Percentiles rank a stretch among this genome's conserved stretches.
These are phyloP conservation scores for Vipera ursinii DNA, from an alignment of 2,797 vertebrate species.

Conservation along the genomic window DNA sequence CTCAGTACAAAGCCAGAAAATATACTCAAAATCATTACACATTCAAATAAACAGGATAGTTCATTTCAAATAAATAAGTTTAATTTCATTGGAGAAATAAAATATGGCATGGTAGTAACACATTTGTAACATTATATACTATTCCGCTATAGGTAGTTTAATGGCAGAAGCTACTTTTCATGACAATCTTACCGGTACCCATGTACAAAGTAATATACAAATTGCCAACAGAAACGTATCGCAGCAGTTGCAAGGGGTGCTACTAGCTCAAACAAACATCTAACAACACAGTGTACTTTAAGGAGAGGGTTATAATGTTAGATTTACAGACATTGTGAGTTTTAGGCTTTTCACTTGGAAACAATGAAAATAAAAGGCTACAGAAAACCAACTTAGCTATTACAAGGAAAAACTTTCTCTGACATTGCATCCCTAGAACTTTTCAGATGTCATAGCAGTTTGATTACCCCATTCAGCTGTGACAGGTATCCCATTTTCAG, in stretches of 20 bases:
- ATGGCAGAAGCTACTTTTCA: conserved; percentile 79
- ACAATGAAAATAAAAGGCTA: conserved; percentile 73
- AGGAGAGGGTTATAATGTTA: conserved; percentile 78
- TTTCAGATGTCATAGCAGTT: conserved; percentile 70
- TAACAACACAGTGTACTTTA: conserved; percentile 79
- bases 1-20: not conserved
- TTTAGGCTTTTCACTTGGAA: conserved; percentile 71
- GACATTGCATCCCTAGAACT: conserved; percentile 64
- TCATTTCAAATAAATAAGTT: conserved; percentile 77
- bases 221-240: conserved; percentile 76
- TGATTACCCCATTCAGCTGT: conserved; percentile 65
- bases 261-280: conserved; percentile 80
- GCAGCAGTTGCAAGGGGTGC: conserved; percentile 73
- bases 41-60: conserved; percentile 68
- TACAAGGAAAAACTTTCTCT: conserved; percentile 69
- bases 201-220: conserved; percentile 79
- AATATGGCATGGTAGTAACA: conserved; percentile 76
- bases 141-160: conserved; percentile 75
- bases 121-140: conserved; percentile 77
- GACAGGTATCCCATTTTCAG: conserved; percentile 66
- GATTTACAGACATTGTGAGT: conserved; percentile 78
- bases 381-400: conserved; percentile 67
- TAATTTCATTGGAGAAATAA: conserved; percentile 80
- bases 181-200: conserved; percentile 77
- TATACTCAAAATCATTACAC: conserved; percentile 45